Evolutionary conservation across 2,888 invertebrate genomes (phyloP), one percentile per base, ranked within the genome.

Genomic region (Myathropa florea): DNA sequence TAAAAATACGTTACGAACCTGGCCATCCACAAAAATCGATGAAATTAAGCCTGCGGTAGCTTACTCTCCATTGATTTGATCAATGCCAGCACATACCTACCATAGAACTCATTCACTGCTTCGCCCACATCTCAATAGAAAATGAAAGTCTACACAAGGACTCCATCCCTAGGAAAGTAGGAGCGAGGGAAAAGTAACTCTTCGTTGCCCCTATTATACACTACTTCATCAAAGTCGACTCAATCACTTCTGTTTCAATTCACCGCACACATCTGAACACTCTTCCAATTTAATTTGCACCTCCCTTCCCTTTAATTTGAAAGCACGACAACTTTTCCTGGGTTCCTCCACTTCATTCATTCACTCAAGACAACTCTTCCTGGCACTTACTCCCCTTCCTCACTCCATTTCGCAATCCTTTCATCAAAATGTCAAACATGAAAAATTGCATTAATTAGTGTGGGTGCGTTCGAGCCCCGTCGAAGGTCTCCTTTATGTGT

Each of bases 371-470:
- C 57, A 23, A 24, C 28, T 68, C 53, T 55, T 18, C n/a, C 68
- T 18, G 46, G 46, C 46, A 46, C 46, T 46, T 18, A 46, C 46
- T 7, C 18, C 46, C 46, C 6, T 46, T 46, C 46, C 18, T 46
- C 46, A 18, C 46, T 21, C 18, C 46, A 46, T 46, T 46, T 18
- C 59, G 33, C 76, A 76, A 82, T 60, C 70, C 76, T 71, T 70
- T 82, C 76, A 60, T 60, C 63, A 60, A 80, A 75, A 75, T 75
- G 80, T 80, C 83, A 84, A 80, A 84, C 75, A 71, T 84, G 83
- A 84, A 75, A 71, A 80, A 84, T 80, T 84, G 75, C 60, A 80
- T 80, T 84, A 84, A 84, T 84, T 84, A 84, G 75, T 64, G 73
- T 57, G 57, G 73, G 30, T 33, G 61, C 53, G 33, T 36, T 18